Base-by-base conservation (phyloP, 2,113 vertebrate species). In the Bucco capensis region DNA sequence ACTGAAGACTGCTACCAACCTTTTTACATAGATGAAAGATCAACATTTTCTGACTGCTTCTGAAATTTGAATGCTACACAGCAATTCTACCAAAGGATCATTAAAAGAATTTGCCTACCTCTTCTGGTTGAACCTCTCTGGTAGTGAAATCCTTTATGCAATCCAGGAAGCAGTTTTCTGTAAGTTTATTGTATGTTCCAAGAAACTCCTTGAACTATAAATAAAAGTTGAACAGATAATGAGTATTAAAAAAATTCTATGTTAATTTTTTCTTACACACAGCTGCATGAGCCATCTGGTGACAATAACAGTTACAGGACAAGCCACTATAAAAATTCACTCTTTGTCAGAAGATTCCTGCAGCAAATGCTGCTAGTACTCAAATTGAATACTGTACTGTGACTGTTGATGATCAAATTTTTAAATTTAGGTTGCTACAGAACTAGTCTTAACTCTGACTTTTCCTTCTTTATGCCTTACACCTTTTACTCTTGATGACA, bases 181-280 rank as follows among this genome's bases (percentile, higher is more conserved):
- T 99, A 89, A 99, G 97, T 96, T 98, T 99, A 97, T 99, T 99
- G 97, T 99, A 99, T 4, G 99, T 99, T 83, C 99, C 99, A 95
- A 99, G 98, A 95, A 99, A 99, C 96, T 99, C 99, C 83, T 98
- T 99, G 92, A 99, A 99, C 99, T 99, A 70, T 4, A 83, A 86
- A 76, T 91, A 96, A 49, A 96, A 93, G 96, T 72, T 12, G 77
- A 25, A 84, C 64, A 31, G 17, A 30, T 40, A 66, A 65, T 86
- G 27, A 95, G 47, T 47, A 83, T 78, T 64, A 7, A 35, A 57
- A 70, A 60, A 56, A n/a, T 3, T 5, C n/a, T 28, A 21, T 40
- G 13, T 60, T 56, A 6, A 5, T 56, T 75, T 19, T 85, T 69
- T 78, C 37, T 50, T 66, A 28, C 6, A 46, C 21, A 21, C 6